Evolutionary conservation across 2,113 vertebrate species (phyloP).

Genomic region (Oreotrochilus melanogaster): DNA sequence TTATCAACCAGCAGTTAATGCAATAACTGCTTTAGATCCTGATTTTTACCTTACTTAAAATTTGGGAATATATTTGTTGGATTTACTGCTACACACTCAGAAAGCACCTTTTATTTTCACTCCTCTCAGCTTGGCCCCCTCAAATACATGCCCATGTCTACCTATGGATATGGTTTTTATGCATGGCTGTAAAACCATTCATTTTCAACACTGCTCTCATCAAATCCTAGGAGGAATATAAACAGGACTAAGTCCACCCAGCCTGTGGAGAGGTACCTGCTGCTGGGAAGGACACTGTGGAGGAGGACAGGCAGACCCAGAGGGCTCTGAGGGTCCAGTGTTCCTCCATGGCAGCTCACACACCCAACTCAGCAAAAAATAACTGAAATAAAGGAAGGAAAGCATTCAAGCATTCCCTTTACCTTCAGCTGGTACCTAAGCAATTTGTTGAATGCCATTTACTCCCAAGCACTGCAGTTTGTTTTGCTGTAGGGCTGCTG

Average conservation of each 20-base stretch:
- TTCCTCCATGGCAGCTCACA: rapidly evolving
- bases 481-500: not conserved
- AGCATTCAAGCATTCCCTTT: not conserved
- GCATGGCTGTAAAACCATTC: not conserved
- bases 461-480: rapidly evolving
- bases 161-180: not conserved
- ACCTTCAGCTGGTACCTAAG: not conserved
- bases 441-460: not conserved
- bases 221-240: not conserved
- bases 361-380: not conserved
- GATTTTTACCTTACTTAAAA: not conserved
- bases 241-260: not conserved
- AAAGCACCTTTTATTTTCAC: not conserved
- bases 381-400: not conserved
- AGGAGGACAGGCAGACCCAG: not conserved
- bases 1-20: not conserved
- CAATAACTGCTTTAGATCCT: not conserved
- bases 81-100: not conserved
- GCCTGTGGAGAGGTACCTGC: not conserved
- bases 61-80: not conserved
- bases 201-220: not conserved
- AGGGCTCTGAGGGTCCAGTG: rapidly evolving
- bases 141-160: rapidly evolving
- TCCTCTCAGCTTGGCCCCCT: not conserved
- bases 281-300: not conserved